phyloP scores from a whole-genome alignment of 2,113 vertebrate genomes.

The Istiophorus platypterus region DNA sequence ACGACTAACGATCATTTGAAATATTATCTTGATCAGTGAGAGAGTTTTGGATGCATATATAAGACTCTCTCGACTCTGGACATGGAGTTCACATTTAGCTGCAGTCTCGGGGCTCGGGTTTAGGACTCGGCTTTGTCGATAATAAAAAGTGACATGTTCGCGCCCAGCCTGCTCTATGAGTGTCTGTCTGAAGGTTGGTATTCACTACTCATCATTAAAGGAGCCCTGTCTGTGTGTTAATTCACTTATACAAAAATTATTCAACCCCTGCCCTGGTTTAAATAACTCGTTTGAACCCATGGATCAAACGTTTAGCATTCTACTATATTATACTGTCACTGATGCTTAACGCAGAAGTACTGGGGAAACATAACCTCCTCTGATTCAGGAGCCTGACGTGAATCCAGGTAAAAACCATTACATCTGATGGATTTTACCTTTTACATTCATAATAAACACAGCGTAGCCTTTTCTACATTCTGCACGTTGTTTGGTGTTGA shows the following conservation, averaged over 20 bases:
- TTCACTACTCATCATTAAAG: conserved; percentile 11
- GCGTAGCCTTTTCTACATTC: not conserved
- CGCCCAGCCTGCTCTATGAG: conserved; percentile 39
- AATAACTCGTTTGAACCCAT: not conserved
- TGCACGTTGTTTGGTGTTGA: not conserved
- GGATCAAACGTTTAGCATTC: not conserved
- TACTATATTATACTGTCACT: not conserved
- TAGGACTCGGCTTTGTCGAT: conserved; percentile 36
- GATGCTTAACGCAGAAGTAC: not conserved
- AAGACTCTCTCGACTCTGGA: conserved; percentile 1
- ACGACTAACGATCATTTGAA: not conserved
- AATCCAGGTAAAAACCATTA: too few species aligned
- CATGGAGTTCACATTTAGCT: conserved; percentile 46
- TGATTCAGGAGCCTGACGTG: not conserved
- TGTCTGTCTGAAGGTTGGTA: conserved; percentile 48
- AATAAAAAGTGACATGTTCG: conserved; percentile 72
- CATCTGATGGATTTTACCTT: not conserved
- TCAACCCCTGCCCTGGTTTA: not conserved
- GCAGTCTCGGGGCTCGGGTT: conserved; percentile 41
- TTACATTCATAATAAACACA: not conserved
- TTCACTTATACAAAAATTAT: not conserved
- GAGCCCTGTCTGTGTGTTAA: conserved; percentile 7
- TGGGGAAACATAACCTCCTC: not conserved
- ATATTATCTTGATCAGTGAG: not conserved
- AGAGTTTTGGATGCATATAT: not conserved